A percentile compares a stretch with the other conserved stretches of the same genome.
Evolutionary conservation across 1,140 invertebrate species (phyloP).

Genomic region (Nasonia giraulti): DNA sequence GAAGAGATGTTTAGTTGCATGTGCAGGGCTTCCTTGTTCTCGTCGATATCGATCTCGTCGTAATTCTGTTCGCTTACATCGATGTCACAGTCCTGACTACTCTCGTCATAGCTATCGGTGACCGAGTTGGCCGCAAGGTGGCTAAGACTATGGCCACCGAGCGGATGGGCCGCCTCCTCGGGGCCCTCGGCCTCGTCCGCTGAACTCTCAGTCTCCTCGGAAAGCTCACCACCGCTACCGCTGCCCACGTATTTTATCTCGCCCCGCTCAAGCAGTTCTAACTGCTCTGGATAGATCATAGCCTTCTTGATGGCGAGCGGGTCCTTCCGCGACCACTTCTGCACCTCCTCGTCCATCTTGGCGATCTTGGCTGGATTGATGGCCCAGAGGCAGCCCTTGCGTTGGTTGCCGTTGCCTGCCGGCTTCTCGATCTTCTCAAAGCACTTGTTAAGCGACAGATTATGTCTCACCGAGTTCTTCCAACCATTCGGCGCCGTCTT

Average conservation of each 20-base stretch:
- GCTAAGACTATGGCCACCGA: constrained; percentile 69
- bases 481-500: constrained; percentile 97
- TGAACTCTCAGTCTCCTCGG: constrained; percentile 49
- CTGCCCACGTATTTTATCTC: constrained; percentile 86
- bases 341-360: constrained; percentile 98
- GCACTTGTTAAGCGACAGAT: constrained; percentile 96
- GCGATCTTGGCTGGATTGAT: constrained; percentile 95
- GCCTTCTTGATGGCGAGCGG: constrained; percentile 88
- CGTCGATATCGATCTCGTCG: constrained; percentile 75
- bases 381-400: constrained; percentile 95
- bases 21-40: constrained; percentile 72
- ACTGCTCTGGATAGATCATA: constrained; percentile 91
- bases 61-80: constrained; percentile 72
- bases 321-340: constrained; percentile 97
- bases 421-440: constrained; percentile 98
- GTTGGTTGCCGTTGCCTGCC: constrained; percentile 84
- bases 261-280: constrained; percentile 87
- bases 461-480: constrained; percentile 98
- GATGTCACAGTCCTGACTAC: constrained; percentile 77
- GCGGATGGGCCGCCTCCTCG: constrained; percentile 70
- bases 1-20: constrained; percentile 70
- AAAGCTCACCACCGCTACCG: constrained; percentile 67
- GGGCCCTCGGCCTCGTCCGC: constrained; percentile 69
- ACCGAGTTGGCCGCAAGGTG: constrained; percentile 73
- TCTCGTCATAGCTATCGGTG: constrained; percentile 75